Evolutionary conservation across 1,140 invertebrate genomes (phyloP).

Genomic region (Drosophila hydei): DNA sequence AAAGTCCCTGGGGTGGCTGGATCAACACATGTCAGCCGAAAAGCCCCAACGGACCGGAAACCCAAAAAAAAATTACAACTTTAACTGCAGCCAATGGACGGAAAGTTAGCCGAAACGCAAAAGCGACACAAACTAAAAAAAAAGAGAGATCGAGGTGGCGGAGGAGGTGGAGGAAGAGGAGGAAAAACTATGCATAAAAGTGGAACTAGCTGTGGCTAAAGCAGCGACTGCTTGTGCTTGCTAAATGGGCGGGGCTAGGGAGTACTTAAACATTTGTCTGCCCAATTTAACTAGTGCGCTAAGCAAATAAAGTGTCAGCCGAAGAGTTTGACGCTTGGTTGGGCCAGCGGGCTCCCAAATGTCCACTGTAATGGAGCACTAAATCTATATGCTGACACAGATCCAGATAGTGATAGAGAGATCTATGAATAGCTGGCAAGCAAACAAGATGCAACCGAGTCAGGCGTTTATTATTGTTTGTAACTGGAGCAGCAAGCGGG

Average conservation of each 20-base stretch:
- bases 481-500: conserved; percentile 54
- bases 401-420: conserved; percentile 49
- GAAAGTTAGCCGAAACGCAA: conserved; percentile 36
- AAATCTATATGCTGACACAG: conserved; percentile 56
- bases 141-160: not conserved
- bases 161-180: not conserved
- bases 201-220: conserved; percentile 2
- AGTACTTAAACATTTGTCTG: conserved; percentile 60
- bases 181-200: not conserved
- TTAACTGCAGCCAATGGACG: conserved; percentile 38
- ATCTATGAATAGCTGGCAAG: conserved; percentile 38
- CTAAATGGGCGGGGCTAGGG: not conserved
- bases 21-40: conserved; percentile 27
- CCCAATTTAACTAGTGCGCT: conserved; percentile 62
- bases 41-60: conserved; percentile 34
- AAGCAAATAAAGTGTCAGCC: conserved; percentile 48
- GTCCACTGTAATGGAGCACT: conserved; percentile 59
- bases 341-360: conserved; percentile 26
- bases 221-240: conserved; percentile 1
- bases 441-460: conserved; percentile 58
- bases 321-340: conserved; percentile 8
- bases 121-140: conserved; percentile 17
- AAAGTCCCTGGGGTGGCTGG: conserved; percentile 10
- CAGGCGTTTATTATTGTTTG: conserved; percentile 73
- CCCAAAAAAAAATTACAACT: conserved; percentile 35